These are phyloP conservation scores for Pelobates cultripes DNA, from an alignment of 2,797 vertebrate species.

Conservation along the genomic window DNA sequence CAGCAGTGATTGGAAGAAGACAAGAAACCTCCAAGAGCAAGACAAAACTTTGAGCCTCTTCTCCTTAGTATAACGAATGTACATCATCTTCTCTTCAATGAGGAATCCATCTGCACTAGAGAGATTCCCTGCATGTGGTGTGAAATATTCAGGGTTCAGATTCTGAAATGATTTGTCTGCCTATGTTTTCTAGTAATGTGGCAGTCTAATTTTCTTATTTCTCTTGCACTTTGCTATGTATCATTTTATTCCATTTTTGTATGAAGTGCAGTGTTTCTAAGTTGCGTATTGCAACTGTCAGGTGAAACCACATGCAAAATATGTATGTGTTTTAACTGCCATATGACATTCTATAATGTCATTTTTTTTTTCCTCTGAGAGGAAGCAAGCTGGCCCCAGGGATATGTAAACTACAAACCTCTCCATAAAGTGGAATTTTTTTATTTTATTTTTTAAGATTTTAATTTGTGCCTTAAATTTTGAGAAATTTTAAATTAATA, in stretches of 20 bases:
- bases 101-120: not conserved
- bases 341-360: constrained; percentile 13
- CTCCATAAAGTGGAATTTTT: not conserved
- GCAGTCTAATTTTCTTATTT: not conserved
- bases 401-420: not conserved
- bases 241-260: not conserved
- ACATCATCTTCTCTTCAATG: not conserved
- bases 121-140: not conserved
- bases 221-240: not conserved
- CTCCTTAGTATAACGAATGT: not conserved
- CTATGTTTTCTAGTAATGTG: not conserved
- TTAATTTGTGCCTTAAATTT: too few relatives aligned
- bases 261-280: too few relatives aligned
- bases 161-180: not conserved
- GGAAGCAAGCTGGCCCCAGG: not conserved
- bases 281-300: not conserved
- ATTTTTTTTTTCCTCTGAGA: constrained; percentile 26
- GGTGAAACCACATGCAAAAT: not conserved
- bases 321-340: not conserved
- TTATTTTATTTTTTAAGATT: too few relatives aligned
- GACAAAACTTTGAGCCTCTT: too few relatives aligned
- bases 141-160: not conserved
- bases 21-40: not conserved
- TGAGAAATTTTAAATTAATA: too few relatives aligned
- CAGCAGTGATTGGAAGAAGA: constrained; percentile 6